Evolutionary conservation across 2,113 vertebrate genomes (phyloP), one percentile per base, ranked within the genome.

Genomic region (Sigmodon hispidus): DNA sequence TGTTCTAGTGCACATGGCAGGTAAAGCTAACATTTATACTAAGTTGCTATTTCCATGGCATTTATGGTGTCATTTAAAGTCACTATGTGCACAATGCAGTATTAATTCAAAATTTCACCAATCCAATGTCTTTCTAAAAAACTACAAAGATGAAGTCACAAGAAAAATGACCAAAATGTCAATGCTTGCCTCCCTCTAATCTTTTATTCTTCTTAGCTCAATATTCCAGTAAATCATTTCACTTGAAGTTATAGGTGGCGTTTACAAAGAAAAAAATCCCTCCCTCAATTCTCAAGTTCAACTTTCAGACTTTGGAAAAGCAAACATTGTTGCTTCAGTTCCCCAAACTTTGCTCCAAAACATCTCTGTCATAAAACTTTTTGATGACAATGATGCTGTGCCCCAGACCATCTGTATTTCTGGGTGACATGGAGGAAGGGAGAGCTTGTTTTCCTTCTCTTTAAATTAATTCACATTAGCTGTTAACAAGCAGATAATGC

Each of bases 381-480:
- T 88, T 97, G 50, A 70, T 81, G 89, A n/a, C 50, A 45, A 73
- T 86, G 65, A 76, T 57, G 59, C 43, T 87, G 50, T 77, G 61
- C 85, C 67, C 91, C 88, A 15, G 65, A 92, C 90, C 75, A 48
- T 94, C 76, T 93, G 61, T 86, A 75, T 77, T 96, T 95, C 45
- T 72, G 57, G n/a, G 52, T 81, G 55, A 31, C 34, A 67, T 63
- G 24, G 59, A 96, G 80, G 96, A 96, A 95, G 63, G 73, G 55
- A 96, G 96, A 96, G 93, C 85, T 0, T 50, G 95, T 97, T 79
- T 92, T 96, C 81, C 97, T 96, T 55, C 91, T 89, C 97, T 93
- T 95, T 96, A 98, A 98, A 98, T 98, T 97, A 98, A 98, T 98
- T 97, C 87, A 65, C 85, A 88, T 95, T 98, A 98, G 94, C 80